Base-by-base conservation (phyloP, 2,888 invertebrate species). In the Agrochola macilenta region DNA sequence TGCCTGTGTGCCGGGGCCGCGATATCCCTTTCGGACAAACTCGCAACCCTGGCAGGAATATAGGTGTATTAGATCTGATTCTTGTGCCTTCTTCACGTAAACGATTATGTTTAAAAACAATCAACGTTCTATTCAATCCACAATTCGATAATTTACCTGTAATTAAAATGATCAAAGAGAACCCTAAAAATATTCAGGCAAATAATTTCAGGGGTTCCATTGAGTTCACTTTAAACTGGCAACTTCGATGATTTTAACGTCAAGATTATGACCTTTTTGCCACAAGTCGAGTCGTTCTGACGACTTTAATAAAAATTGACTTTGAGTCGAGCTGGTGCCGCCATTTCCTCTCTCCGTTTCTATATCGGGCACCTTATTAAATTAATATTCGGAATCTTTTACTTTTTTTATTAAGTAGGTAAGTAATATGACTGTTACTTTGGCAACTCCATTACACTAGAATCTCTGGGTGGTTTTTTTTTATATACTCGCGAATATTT, bases 221-320 rank as follows among this genome's bases (percentile, higher is more conserved):
- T 73, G 65, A 58, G 65, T 85, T 83, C 69, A 74, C 79, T 78
- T 83, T 81, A 83, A 87, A 88, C 78, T 78, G 83, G 79, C 75
- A 86, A 90, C 81, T 89, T 87, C 83, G 83, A 86, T 84, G 83
- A 82, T 85, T 89, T 87, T 87, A 83, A 87, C 81, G 86, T 89
- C 65, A 65, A 88, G 81, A 88, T 87, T 85, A 89, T 78, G 79
- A 79, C 76, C 52, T 23, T 79, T 88, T 85, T 87, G 64, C 75
- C 80, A 83, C 81, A 84, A 88, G 78, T 84, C 85, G 80, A 85
- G 78, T 81, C 84, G 79, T 84, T 88, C 83, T 82, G 82, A 84
- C 80, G 81, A 82, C 79, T 87, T 91, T 89, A 89, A 89, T 88
- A 89, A 90, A 91, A 90, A 90, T 87, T 88, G 83, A 90, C 87